Percentiles rank a stretch among this genome's conserved stretches.
These are phyloP conservation scores for Grapholita molesta DNA, from an alignment of 1,140 invertebrate genomes.

Conservation along the genomic window DNA sequence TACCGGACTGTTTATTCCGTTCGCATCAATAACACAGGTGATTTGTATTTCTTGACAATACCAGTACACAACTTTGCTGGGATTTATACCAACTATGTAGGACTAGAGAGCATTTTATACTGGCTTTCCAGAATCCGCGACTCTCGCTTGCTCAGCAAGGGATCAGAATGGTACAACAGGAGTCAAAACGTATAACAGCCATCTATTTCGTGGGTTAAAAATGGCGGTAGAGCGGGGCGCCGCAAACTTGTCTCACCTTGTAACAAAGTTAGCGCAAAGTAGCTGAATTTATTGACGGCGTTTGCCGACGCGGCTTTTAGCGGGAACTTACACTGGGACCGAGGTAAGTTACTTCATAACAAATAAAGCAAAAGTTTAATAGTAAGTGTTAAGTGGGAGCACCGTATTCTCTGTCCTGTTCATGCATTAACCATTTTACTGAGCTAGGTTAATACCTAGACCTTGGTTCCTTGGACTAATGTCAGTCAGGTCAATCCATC, in stretches of 20 bases:
- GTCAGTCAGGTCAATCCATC: no score
- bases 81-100: background rate
- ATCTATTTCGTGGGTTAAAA: constrained; percentile 20
- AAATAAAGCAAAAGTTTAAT: no score
- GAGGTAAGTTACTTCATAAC: background rate
- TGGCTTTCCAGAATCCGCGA: background rate
- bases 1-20: background rate
- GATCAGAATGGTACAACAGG: background rate
- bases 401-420: background rate
- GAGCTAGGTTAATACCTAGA: no score
- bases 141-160: background rate
- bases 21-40: background rate
- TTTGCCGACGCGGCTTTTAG: constrained; percentile 15
- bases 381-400: no score
- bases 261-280: constrained; percentile 35
- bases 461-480: background rate
- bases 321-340: background rate
- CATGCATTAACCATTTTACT: background rate
- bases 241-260: constrained; percentile 30
- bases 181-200: constrained; percentile 15
- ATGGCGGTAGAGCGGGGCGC: constrained; percentile 23
- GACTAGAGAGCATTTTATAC: background rate
- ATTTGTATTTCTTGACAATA: background rate
- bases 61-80: background rate
- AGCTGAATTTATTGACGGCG: constrained; percentile 32